Evolutionary conservation across 1,140 invertebrate species (phyloP).

Genomic region (Hycleus cichorii): DNA sequence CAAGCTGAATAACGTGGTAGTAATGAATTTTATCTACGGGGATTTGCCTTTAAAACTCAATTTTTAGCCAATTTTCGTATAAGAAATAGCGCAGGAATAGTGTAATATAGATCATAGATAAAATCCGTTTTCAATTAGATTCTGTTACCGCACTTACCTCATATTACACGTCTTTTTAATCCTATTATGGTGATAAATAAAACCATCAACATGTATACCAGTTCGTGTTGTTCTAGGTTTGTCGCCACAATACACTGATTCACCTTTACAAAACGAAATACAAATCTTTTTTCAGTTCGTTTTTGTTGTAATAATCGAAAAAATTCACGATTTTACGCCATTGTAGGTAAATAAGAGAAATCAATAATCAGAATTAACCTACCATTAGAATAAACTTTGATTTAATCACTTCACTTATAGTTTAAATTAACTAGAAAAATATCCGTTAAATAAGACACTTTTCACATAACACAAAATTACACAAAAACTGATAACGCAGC

Average conservation of each 20-base stretch:
- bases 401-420: too few relatives aligned
- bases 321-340: slow-evolving; percentile 11
- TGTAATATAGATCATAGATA: too few relatives aligned
- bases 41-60: too few relatives aligned
- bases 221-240: neutral
- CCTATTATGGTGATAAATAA: slow-evolving; percentile 23
- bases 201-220: slow-evolving; percentile 18
- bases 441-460: neutral
- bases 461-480: neutral
- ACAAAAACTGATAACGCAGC: neutral
- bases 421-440: too few relatives aligned
- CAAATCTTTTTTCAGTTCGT: neutral
- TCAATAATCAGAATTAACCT: slow-evolving; percentile 2
- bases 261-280: too few relatives aligned
- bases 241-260: too few relatives aligned
- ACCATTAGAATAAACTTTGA: neutral
- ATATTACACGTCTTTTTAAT: slow-evolving; percentile 13
- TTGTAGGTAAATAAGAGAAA: slow-evolving; percentile 4
- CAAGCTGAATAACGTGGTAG: too few relatives aligned
- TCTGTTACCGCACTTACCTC: slow-evolving; percentile 11
- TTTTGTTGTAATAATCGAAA: neutral
- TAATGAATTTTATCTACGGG: too few relatives aligned
- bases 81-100: too few relatives aligned
- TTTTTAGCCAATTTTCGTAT: too few relatives aligned
- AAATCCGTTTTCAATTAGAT: too few relatives aligned